Evolutionary conservation across 1,140 invertebrate species (phyloP).

Genomic region (Mercenaria mercenaria): DNA sequence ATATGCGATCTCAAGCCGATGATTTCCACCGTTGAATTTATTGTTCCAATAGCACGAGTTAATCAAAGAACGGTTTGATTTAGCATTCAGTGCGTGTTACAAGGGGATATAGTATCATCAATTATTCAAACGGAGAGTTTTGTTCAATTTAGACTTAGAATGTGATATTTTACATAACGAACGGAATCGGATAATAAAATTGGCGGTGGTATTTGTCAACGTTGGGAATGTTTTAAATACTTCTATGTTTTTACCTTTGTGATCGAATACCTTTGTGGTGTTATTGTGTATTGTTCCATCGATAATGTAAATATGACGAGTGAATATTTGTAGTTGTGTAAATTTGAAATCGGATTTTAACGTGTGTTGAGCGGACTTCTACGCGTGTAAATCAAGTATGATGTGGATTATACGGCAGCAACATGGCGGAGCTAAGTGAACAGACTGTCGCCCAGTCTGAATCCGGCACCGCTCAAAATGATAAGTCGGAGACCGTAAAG

Average conservation of each 20-base stretch:
- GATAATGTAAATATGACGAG: not conserved
- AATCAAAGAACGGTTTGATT: slow-evolving; percentile 54
- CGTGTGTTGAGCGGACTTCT: not conserved
- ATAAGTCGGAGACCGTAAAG: not conserved
- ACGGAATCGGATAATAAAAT: not conserved
- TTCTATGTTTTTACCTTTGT: not conserved
- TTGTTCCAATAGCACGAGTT: slow-evolving; percentile 44
- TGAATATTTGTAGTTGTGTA: not conserved
- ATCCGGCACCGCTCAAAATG: not conserved
- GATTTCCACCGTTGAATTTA: slow-evolving; percentile 44
- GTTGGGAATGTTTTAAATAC: not conserved
- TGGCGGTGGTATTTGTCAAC: not conserved
- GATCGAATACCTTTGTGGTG: not conserved
- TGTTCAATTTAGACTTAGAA: slow-evolving; percentile 11
- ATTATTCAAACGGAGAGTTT: slow-evolving; percentile 52
- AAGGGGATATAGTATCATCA: slow-evolving; percentile 16
- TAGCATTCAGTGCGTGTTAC: slow-evolving; percentile 19
- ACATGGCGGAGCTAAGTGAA: slow-evolving; percentile 46
- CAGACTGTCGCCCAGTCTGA: not conserved
- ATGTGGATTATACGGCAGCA: slow-evolving; percentile 3
- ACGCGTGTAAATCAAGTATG: not conserved
- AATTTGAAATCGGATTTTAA: slow-evolving; percentile 3
- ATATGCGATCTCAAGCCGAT: slow-evolving; percentile 2
- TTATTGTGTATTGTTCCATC: not conserved
- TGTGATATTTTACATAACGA: not conserved